These are phyloP conservation scores for Hucho hucho DNA, from an alignment of 2,113 vertebrate genomes.

Conservation along the genomic window DNA sequence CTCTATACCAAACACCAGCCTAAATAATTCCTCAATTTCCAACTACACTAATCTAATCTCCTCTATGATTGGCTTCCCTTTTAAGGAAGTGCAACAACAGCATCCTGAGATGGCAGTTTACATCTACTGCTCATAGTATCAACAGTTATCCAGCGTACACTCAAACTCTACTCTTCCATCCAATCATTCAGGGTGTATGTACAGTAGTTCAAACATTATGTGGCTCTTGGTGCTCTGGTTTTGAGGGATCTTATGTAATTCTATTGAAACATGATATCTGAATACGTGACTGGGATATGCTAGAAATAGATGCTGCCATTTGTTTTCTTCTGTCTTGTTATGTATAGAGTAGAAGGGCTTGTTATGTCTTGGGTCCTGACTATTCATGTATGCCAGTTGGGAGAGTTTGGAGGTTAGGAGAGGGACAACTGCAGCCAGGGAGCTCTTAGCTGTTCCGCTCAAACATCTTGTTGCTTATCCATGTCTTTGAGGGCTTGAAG, in stretches of 20 bases:
- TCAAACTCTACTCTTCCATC: neutral
- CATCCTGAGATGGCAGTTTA: conserved; percentile 1
- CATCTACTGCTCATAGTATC: neutral
- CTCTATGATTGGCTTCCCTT: conserved; percentile 5
- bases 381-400: neutral
- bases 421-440: conserved; percentile 7
- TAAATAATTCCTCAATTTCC: neutral
- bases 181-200: neutral
- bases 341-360: neutral
- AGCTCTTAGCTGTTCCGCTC: conserved; percentile 77
- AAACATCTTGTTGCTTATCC: conserved; percentile 81
- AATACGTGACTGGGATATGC: neutral
- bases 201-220: neutral
- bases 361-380: neutral
- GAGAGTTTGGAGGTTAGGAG: neutral
- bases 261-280: neutral
- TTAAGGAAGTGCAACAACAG: neutral
- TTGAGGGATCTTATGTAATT: no score
- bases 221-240: neutral
- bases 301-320: no score
- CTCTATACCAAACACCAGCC: neutral
- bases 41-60: conserved; percentile 8
- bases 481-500: conserved; percentile 82
- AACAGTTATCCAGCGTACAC: neutral
- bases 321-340: neutral